phyloP scores from a whole-genome alignment of 2,113 vertebrate genomes.

The Collichthys lucidus region DNA sequence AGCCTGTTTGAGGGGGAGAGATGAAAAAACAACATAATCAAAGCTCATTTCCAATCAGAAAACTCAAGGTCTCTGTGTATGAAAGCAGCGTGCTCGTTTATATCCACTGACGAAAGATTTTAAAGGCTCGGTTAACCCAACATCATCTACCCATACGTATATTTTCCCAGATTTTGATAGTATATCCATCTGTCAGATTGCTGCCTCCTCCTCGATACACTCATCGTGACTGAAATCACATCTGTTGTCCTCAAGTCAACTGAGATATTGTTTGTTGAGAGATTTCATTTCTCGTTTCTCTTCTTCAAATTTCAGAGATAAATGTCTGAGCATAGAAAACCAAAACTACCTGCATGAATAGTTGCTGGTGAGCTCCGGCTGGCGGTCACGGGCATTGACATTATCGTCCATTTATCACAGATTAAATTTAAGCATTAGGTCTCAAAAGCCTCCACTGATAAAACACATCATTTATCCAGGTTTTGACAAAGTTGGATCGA shows the following conservation, averaged over 20 bases:
- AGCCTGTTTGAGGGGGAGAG: not conserved
- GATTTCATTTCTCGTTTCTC: not conserved
- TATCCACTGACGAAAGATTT: not conserved
- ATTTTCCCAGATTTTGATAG: not conserved
- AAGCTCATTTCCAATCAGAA: not conserved
- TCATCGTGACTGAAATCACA: not conserved
- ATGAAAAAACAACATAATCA: not conserved
- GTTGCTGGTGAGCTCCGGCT: not conserved
- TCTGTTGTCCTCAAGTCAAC: not conserved
- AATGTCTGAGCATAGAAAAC: not conserved
- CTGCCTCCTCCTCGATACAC: not conserved
- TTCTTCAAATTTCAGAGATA: not conserved
- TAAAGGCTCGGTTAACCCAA: not conserved
- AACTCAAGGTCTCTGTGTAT: not conserved
- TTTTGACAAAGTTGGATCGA: slow-evolving; percentile 16
- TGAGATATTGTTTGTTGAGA: not conserved
- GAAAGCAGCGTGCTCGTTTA: not conserved
- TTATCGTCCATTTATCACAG: not conserved
- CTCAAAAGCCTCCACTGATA: not conserved
- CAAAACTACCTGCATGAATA: not conserved
- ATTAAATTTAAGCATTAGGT: not conserved
- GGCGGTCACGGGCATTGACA: not conserved
- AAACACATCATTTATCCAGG: slow-evolving; percentile 5
- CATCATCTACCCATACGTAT: not conserved
- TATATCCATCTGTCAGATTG: not conserved